Conservation (phyloP, 1,140 invertebrate genomes). For the Brachystomella parvula region DNA sequence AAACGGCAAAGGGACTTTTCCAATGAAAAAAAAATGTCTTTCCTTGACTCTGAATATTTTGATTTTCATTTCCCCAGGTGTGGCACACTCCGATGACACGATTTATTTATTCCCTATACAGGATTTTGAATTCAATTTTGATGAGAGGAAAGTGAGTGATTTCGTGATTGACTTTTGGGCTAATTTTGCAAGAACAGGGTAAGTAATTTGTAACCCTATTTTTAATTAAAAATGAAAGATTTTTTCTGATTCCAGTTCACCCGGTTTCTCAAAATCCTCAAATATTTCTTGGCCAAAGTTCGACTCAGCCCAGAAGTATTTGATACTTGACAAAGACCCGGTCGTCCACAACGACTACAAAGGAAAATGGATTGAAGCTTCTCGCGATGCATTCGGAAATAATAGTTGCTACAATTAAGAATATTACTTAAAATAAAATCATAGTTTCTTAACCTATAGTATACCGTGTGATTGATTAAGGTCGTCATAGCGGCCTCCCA, state of each 20-base stretch:
- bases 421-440: no score
- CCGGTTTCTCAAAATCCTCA: not conserved
- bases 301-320: not conserved
- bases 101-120: conserved; percentile 9
- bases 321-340: conserved; percentile 8
- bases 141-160: conserved; percentile 4
- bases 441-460: no score
- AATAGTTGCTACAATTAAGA: not conserved
- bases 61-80: conserved; percentile 2
- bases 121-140: conserved; percentile 7
- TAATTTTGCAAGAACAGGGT: conserved; percentile 11
- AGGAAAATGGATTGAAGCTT: conserved; percentile 1
- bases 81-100: conserved; percentile 11
- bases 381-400: not conserved
- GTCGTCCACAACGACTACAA: not conserved
- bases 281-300: not conserved
- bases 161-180: not conserved
- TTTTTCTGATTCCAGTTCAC: not conserved
- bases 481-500: no score
- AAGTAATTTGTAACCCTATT: not conserved
- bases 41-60: no score
- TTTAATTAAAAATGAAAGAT: not conserved
- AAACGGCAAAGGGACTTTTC: not conserved
- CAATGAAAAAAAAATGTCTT: conserved; percentile 2
- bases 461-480: no score